Conservation (phyloP, 1,140 invertebrate genomes). For the Harpegnathos saltator region DNA sequence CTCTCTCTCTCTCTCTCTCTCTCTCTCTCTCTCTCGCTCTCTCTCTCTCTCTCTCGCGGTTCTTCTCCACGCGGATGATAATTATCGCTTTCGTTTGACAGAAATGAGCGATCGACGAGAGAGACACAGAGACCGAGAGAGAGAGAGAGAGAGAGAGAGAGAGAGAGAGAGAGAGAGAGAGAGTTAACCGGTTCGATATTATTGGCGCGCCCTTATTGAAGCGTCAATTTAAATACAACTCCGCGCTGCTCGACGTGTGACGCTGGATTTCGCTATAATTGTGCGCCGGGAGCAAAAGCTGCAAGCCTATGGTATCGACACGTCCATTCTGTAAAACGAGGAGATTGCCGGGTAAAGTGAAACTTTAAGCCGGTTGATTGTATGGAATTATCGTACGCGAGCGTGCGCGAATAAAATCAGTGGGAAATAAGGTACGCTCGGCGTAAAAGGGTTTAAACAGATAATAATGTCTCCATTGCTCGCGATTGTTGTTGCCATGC, state of each 20-base stretch:
- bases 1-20: too few relatives aligned
- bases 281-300: background rate
- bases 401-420: constrained; percentile 48
- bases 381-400: constrained; percentile 54
- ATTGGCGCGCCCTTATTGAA: background rate
- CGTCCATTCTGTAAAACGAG: constrained; percentile 51
- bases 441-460: constrained; percentile 24
- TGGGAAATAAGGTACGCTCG: constrained; percentile 32
- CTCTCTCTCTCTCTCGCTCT: too few relatives aligned
- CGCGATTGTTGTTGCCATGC: too few relatives aligned
- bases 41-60: too few relatives aligned
- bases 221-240: constrained; percentile 21
- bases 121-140: too few relatives aligned
- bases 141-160: too few relatives aligned
- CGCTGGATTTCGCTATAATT: constrained; percentile 14
- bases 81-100: background rate
- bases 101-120: background rate
- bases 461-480: constrained; percentile 46
- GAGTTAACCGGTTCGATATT: background rate
- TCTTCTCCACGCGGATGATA: background rate
- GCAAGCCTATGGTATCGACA: constrained; percentile 52
- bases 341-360: constrained; percentile 49
- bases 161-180: too few relatives aligned
- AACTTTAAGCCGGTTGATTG: constrained; percentile 54
- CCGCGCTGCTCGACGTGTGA: background rate